Evolutionary conservation across 2,888 invertebrate species (phyloP), one percentile per base, ranked within the genome.

Genomic region (Sinohyriopsis cumingii): DNA sequence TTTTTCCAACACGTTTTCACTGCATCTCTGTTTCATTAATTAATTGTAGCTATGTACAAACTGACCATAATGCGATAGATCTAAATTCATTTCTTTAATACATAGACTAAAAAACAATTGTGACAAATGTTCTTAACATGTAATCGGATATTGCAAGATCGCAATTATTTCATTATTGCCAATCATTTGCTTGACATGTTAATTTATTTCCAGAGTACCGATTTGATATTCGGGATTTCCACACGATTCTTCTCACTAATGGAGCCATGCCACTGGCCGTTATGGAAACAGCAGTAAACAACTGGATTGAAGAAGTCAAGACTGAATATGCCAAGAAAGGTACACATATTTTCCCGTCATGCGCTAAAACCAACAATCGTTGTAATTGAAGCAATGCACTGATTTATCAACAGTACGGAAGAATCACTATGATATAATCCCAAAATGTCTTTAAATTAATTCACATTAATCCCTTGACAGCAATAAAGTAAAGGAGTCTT

Each of bases 211-310:
- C 71, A 85, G 84, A 83, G 6, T 53, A 76, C 12, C 67, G 71
- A 18, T 90, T 89, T 78, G 84, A 89, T 69, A 71, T 88, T 25
- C 75, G 78, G 25, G 84, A 87, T 12, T 90, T 90, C 77, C 89
- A 90, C 73, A 82, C 87, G 2, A 81, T 84, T n/a, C 72, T 89
- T 20, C 72, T 90, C 60, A 73, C 80, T 60, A 80, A 79, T 45
- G 88, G 85, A n/a, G 71, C 83, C 20, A 82, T 84, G 55, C 87
- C 89, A 0, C 68, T 90, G 61, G 68, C 75, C 19, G 67, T 88
- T n/a, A 73, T 90, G 45, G 88, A 89, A 67, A 74, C 79, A 3
- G 64, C 81, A 12, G 71, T 85, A 1, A 64, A 81, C 53, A 66
- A 77, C 9, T 84, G 82, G 81, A 83, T 86, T n/a, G 33, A 63